Conservation (phyloP, 2,797 vertebrate genomes). For the Sebastes dallii region DNA sequence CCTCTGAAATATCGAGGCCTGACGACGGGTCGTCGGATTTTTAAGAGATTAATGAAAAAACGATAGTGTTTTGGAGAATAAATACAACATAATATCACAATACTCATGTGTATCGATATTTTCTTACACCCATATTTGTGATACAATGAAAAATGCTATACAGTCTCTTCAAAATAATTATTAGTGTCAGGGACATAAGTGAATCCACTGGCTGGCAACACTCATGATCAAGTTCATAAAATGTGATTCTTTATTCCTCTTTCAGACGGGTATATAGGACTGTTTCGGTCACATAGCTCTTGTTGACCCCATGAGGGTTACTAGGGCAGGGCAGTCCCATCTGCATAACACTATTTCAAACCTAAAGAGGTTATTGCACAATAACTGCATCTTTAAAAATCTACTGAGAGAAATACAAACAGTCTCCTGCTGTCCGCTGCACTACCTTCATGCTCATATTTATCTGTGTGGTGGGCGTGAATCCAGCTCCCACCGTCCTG, state of each 20-base stretch:
- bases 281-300: neutral
- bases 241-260: neutral
- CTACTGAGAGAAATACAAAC: conserved; percentile 1
- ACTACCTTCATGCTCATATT: conserved; percentile 36
- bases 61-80: no score
- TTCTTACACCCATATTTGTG: no score
- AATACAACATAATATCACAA: no score
- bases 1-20: no score
- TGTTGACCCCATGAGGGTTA: neutral
- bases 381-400: neutral
- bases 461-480: conserved; percentile 53
- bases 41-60: no score
- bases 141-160: neutral
- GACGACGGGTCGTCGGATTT: no score
- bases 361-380: neutral
- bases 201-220: neutral
- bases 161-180: neutral
- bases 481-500: conserved; percentile 47
- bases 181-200: neutral
- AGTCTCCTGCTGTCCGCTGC: conserved; percentile 18
- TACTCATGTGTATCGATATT: no score
- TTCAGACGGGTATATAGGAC: neutral
- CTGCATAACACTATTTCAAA: conserved; percentile 5
- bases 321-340: neutral
- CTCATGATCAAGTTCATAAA: neutral